These are phyloP conservation scores for Operophtera brumata DNA, from an alignment of 2,888 invertebrate species.

Conservation along the genomic window DNA sequence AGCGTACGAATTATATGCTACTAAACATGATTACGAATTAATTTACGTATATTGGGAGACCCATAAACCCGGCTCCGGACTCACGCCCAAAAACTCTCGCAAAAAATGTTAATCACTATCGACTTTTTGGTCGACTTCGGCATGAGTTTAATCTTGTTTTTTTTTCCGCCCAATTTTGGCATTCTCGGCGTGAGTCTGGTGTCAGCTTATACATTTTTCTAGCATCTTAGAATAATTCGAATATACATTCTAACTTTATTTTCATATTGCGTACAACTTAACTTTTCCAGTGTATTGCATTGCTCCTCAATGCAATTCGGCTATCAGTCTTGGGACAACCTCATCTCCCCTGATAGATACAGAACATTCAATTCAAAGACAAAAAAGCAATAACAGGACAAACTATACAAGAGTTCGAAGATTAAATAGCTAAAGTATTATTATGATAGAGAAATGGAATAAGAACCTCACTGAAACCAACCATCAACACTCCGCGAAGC, in stretches of 20 bases:
- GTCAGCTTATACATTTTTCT: slow-evolving; percentile 5
- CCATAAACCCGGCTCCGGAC: background rate
- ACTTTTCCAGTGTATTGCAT: slow-evolving; percentile 20
- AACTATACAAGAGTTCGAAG: slow-evolving; percentile 15
- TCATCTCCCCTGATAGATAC: slow-evolving; percentile 29
- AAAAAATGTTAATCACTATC: background rate
- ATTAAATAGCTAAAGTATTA: slow-evolving; percentile 15
- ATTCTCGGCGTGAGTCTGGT: background rate
- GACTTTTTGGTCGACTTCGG: background rate
- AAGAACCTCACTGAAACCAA: slow-evolving; percentile 15
- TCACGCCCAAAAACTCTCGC: background rate
- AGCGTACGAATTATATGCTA: slow-evolving; percentile 5
- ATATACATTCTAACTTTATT: slow-evolving; percentile 18
- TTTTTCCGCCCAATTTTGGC: background rate
- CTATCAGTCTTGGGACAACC: slow-evolving; percentile 40
- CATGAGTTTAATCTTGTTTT: background rate
- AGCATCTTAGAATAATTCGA: slow-evolving; percentile 20
- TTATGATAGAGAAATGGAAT: slow-evolving; percentile 22
- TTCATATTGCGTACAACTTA: slow-evolving; percentile 9
- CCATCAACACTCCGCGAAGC: slow-evolving; percentile 12
- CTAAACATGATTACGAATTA: slow-evolving; percentile 12
- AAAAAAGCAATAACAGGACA: slow-evolving; percentile 11
- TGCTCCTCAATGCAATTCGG: slow-evolving; percentile 22
- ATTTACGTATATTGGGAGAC: slow-evolving; percentile 20
- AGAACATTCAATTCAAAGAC: slow-evolving; percentile 16